A percentile compares a stretch with the other conserved stretches of the same genome.
These are phyloP conservation scores for Tetrax tetrax DNA, from an alignment of 2,113 vertebrate species.

Conservation along the genomic window DNA sequence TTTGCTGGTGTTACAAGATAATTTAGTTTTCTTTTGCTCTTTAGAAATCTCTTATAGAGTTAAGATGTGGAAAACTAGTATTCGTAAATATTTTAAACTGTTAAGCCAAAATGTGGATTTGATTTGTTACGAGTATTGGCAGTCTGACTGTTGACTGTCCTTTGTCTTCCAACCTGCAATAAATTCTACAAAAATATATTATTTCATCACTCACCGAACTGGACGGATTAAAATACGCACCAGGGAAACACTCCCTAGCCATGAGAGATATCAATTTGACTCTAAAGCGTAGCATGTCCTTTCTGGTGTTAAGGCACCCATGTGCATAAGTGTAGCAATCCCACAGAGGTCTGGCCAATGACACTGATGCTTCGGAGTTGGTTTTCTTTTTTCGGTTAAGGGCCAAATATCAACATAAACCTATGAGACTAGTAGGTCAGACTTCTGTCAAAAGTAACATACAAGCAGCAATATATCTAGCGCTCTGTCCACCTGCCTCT, in stretches of 20 bases:
- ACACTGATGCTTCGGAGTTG: neutral
- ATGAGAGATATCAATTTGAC: neutral
- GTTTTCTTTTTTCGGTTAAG: neutral
- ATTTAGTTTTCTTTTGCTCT: neutral
- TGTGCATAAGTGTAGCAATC: neutral
- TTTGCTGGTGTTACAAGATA: neutral
- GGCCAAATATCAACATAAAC: neutral
- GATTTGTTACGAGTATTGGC: conserved; percentile 22
- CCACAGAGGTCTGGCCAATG: neutral
- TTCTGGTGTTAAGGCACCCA: neutral
- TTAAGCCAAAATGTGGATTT: conserved; percentile 45
- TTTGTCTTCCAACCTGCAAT: conserved; percentile 22
- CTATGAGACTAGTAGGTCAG: neutral
- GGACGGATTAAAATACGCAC: conserved; percentile 6
- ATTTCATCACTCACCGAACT: conserved; percentile 16
- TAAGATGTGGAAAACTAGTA: neutral
- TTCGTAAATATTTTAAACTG: neutral
- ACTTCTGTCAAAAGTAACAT: neutral
- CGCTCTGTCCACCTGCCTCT: neutral
- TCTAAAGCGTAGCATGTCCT: neutral
- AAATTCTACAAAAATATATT: conserved; percentile 12
- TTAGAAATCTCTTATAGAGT: neutral
- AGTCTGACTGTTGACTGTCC: neutral
- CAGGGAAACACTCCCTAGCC: neutral
- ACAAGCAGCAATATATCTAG: neutral